These are phyloP conservation scores for Timema cristinae DNA, from an alignment of 2,888 invertebrate genomes.

Conservation along the genomic window DNA sequence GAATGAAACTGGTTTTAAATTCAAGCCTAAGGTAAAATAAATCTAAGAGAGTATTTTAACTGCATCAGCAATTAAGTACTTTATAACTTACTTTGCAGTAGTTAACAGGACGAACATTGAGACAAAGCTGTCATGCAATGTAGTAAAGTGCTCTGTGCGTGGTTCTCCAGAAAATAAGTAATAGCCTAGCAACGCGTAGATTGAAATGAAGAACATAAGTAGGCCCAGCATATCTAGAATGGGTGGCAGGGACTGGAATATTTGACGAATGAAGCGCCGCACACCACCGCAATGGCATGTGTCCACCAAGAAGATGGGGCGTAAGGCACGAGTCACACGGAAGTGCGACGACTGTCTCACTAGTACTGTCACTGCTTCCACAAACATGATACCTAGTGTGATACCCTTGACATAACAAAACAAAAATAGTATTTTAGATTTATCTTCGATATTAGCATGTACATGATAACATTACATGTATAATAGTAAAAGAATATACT, in stretches of 20 bases:
- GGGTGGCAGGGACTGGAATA: conserved; percentile 79
- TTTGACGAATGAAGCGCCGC: conserved; percentile 54
- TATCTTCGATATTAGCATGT: neutral
- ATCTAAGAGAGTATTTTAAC: too few species aligned
- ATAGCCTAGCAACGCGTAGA: conserved; percentile 77
- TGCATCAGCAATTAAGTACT: neutral
- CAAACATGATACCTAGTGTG: conserved; percentile 72
- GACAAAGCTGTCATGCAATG: conserved; percentile 77
- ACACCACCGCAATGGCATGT: conserved; percentile 80
- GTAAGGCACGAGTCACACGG: conserved; percentile 77
- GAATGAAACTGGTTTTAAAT: neutral
- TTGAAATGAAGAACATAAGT: conserved; percentile 77
- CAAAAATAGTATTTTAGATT: too few species aligned
- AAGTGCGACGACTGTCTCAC: conserved; percentile 80
- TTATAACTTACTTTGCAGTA: conserved; percentile 74
- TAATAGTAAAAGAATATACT: neutral
- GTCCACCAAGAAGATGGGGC: conserved; percentile 86
- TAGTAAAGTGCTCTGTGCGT: conserved; percentile 71
- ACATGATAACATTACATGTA: neutral
- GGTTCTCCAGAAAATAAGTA: conserved; percentile 73
- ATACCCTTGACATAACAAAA: conserved; percentile 55
- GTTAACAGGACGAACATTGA: conserved; percentile 87
- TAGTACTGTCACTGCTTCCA: conserved; percentile 75
- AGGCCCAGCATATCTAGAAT: conserved; percentile 84
- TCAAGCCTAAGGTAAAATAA: neutral